These are phyloP conservation scores for Hetaerina titia DNA, from an alignment of 2,888 invertebrate species.

Conservation along the genomic window DNA sequence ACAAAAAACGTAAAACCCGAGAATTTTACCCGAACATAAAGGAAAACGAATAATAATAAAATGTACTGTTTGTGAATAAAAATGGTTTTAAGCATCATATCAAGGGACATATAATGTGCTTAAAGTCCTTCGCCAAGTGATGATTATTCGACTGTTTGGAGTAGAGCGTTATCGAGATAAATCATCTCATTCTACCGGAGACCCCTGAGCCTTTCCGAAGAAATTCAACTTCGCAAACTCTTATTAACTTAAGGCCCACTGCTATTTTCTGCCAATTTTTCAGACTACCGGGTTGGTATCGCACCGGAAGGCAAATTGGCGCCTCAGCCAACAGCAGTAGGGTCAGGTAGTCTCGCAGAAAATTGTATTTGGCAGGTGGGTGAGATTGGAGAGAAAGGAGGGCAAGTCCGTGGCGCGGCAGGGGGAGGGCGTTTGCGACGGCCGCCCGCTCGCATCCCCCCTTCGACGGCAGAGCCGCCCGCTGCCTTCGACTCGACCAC, in stretches of 20 bases:
- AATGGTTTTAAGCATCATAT: no score
- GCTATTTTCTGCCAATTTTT: not conserved
- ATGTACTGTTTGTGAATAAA: no score
- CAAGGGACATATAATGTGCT: no score
- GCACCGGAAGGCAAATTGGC: slow-evolving; percentile 39
- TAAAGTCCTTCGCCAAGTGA: no score
- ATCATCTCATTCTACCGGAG: not conserved
- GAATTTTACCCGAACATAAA: no score
- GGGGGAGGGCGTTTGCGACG: no score
- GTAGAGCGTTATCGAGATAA: not conserved
- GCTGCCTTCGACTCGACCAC: no score
- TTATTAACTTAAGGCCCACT: not conserved
- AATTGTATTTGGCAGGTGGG: slow-evolving; percentile 1
- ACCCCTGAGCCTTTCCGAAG: not conserved
- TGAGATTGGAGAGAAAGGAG: not conserved
- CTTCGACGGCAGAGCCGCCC: no score
- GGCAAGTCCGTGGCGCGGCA: not conserved
- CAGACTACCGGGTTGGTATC: slow-evolving; percentile 13
- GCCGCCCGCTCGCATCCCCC: no score
- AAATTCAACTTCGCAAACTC: not conserved
- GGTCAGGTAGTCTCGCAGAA: slow-evolving; percentile 20
- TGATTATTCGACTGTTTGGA: not conserved
- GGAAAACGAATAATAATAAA: no score
- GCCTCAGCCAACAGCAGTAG: not conserved
- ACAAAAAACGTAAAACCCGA: no score